Percentiles rank a stretch among this genome's conserved stretches.
Conservation (phyloP, 2,888 invertebrate genomes). For the Trichopria drosophilae region DNA sequence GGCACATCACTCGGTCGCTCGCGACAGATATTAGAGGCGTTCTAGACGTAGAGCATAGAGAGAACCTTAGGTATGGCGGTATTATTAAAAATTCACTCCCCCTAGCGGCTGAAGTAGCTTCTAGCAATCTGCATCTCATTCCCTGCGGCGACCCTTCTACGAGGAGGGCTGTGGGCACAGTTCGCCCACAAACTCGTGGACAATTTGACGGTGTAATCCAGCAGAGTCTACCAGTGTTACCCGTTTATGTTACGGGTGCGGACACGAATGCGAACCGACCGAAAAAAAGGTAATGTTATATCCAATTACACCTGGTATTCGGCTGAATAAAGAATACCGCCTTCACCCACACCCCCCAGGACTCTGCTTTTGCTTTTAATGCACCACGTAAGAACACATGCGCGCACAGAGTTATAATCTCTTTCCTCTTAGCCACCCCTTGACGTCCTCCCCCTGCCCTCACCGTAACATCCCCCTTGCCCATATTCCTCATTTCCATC, state of each 20-base stretch:
- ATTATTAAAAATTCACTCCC: conserved; percentile 59
- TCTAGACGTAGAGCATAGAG: too few species aligned
- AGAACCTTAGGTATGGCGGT: conserved; percentile 51
- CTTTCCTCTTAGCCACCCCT: conserved; percentile 18
- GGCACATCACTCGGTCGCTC: too few species aligned
- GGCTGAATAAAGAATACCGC: conserved; percentile 45
- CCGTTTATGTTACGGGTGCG: too few species aligned
- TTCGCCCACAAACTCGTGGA: too few species aligned
- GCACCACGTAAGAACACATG: neutral
- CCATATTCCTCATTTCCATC: too few species aligned
- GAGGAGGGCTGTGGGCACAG: too few species aligned
- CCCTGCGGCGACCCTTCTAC: conserved; percentile 50
- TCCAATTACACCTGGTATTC: conserved; percentile 47
- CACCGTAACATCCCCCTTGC: too few species aligned
- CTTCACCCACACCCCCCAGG: too few species aligned
- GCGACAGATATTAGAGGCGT: too few species aligned
- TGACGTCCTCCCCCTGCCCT: conserved; percentile 1
- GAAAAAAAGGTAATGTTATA: conserved; percentile 39
- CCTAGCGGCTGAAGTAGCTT: conserved; percentile 54
- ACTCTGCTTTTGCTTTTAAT: neutral
- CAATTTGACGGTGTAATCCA: too few species aligned
- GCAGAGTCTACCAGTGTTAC: too few species aligned
- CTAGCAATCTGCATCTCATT: conserved; percentile 59
- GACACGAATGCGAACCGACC: neutral
- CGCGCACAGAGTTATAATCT: too few species aligned